Evolutionary conservation across 2,888 invertebrate species (phyloP), one percentile per base, ranked within the genome.

Genomic region (Leucozona laternaria): DNA sequence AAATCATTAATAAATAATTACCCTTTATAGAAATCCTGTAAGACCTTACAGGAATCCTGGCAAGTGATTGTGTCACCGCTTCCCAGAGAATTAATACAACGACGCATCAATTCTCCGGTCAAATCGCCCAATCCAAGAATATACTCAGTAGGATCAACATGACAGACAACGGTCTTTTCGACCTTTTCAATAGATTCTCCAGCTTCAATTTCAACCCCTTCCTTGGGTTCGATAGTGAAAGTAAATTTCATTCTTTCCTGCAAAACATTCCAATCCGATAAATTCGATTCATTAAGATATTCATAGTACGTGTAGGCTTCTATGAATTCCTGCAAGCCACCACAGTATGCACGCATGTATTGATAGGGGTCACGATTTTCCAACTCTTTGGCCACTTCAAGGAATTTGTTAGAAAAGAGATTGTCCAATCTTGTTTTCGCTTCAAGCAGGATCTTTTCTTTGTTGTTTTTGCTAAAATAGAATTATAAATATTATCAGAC

Each of bases 21-120:
- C 92, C 92, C 91, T 1, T 90, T 90, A 60, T 92, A 92, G 40
- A 91, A 90, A 15, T 90, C 87, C 89, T 96, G 95, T n/a, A 98
- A 94, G 89, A 96, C 95, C 79, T 94, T 94, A 90, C 97, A 96
- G 1, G 95, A 94, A 73, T 94, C 93, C 90, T 95, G 95, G 90
- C 97, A 97, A 58, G 95, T 95, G 3, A 94, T 94, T 15, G 95
- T 94, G 88, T 97, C 95, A 0, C 97, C 97, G 81, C 94, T 94
- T 0, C 96, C 95, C 76, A 98, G 94, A 89, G 96, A 96, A 90
- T 96, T 97, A 8, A 98, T 97, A 72, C 97, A 97, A 89, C 96
- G 95, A 66, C 98, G 94, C 98, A 98, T 98, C 55, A 98, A 91
- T 92, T 98, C 98, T 0, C 98, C 98, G 0, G 97, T 97, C 34